Conservation (phyloP, 1,140 invertebrate species). For the Medauroidea extradentata region DNA sequence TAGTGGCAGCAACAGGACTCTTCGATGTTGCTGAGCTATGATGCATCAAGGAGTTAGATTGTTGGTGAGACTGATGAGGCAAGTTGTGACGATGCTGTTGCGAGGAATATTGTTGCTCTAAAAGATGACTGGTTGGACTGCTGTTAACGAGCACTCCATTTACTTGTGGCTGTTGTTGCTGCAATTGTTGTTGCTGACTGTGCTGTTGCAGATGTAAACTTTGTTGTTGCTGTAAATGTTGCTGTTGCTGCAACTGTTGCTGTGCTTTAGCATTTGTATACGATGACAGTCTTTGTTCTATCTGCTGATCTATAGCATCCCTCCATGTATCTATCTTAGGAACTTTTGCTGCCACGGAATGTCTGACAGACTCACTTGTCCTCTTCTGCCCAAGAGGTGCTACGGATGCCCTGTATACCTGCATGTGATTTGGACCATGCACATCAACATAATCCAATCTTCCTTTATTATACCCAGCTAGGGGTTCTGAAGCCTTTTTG, state of each 20-base stretch:
- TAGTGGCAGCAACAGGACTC: too few species aligned
- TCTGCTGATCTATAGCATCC: conserved; percentile 50
- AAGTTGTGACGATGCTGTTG: conserved; percentile 37
- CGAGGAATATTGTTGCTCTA: conserved; percentile 26
- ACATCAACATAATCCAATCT: background rate
- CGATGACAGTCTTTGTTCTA: conserved; percentile 45
- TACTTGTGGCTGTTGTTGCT: conserved; percentile 11
- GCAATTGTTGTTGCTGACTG: conserved; percentile 6
- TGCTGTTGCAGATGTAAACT: too few species aligned
- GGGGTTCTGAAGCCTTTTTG: background rate
- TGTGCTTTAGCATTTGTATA: conserved; percentile 16
- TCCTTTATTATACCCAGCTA: background rate
- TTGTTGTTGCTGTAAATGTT: conserved; percentile 15
- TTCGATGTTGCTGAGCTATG: too few species aligned
- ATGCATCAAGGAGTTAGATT: conserved; percentile 26
- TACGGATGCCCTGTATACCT: background rate
- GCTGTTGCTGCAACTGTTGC: conserved; percentile 14
- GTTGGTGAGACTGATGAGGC: conserved; percentile 28
- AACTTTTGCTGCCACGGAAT: conserved; percentile 42
- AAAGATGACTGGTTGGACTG: conserved; percentile 32
- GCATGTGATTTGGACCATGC: background rate
- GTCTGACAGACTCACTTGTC: background rate
- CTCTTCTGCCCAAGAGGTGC: conserved; percentile 4
- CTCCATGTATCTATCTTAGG: conserved; percentile 50
- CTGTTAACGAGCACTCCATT: background rate